phyloP scores from a whole-genome alignment of 2,113 vertebrate genomes.

The Daphoenositta chrysoptera region DNA sequence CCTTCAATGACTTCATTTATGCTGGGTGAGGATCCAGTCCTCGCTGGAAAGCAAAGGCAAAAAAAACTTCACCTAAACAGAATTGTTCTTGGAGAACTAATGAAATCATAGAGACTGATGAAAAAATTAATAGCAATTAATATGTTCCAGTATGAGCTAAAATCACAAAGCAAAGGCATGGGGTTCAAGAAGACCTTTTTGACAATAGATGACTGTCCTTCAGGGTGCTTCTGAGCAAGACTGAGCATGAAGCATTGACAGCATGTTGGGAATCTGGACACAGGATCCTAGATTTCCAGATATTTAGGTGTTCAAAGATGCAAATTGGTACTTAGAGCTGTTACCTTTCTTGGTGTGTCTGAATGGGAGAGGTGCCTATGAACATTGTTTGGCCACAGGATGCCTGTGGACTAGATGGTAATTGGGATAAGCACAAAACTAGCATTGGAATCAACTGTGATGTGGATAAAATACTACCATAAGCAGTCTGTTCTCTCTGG shows the following conservation, averaged over 20 bases:
- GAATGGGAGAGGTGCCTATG: neutral
- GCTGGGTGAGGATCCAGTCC: neutral
- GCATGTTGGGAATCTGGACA: neutral
- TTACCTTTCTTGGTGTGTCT: neutral
- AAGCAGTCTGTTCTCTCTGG: neutral
- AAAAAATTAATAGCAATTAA: neutral
- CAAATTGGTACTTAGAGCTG: neutral
- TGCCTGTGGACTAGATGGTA: neutral
- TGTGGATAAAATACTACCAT: neutral
- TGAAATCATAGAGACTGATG: neutral
- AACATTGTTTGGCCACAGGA: accelerated
- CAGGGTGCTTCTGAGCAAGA: neutral
- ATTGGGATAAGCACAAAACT: neutral
- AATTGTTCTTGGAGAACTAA: neutral
- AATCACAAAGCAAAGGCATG: neutral
- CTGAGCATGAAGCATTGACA: neutral
- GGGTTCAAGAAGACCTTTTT: neutral
- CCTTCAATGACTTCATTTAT: neutral
- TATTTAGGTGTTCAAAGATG: neutral
- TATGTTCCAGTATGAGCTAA: neutral
- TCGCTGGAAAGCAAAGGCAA: neutral
- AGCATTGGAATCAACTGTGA: neutral
- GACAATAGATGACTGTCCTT: neutral
- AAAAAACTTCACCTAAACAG: neutral
- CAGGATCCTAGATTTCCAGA: neutral